phyloP scores from a whole-genome alignment of 2,888 invertebrate species.

The Nymphalis polychloros region DNA sequence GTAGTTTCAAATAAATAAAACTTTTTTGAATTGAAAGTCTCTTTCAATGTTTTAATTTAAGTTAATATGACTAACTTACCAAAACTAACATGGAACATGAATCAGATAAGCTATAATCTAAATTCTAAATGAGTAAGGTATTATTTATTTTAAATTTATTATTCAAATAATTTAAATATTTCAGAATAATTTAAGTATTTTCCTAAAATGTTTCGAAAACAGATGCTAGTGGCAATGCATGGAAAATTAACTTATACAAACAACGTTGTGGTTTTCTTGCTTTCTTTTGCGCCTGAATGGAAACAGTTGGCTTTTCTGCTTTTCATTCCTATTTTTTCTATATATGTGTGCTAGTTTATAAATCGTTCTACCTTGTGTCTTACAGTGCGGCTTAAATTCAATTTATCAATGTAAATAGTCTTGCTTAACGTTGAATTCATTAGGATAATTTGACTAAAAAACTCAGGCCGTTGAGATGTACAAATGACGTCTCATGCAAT shows the following conservation, averaged over 20 bases:
- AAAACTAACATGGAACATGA: no score
- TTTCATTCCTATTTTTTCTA: background rate
- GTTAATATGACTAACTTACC: no score
- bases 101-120: no score
- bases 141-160: no score
- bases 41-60: no score
- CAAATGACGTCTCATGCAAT: no score
- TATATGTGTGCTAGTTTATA: background rate
- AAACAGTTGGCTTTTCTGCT: background rate
- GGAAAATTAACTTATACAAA: slow-evolving; percentile 8
- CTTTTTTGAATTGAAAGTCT: no score
- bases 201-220: slow-evolving; percentile 2
- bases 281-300: slow-evolving; percentile 1
- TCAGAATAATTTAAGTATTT: background rate
- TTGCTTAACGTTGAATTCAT: background rate
- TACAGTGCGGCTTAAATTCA: background rate
- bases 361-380: background rate
- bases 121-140: no score
- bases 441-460: background rate
- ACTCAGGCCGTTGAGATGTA: no score
- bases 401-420: background rate
- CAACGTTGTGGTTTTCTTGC: slow-evolving; percentile 4
- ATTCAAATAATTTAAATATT: no score
- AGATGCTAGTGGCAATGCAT: slow-evolving; percentile 11
- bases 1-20: no score